These are phyloP conservation scores for Augochlora pura DNA, from an alignment of 1,140 invertebrate genomes.

Conservation along the genomic window DNA sequence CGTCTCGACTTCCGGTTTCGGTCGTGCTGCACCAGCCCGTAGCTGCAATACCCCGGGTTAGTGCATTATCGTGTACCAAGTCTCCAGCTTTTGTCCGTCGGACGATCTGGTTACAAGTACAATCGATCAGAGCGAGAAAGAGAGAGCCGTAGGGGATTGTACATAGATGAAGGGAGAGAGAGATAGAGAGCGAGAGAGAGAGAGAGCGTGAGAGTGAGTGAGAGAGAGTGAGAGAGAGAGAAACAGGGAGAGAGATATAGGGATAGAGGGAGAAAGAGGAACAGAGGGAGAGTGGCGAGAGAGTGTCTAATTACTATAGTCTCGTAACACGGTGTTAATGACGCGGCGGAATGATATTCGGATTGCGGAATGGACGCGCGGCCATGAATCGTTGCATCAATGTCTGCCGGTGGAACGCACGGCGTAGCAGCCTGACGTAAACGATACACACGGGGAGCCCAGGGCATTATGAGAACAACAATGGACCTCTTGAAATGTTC, in stretches of 20 bases:
- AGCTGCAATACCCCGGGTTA: neutral
- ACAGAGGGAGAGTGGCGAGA: no score
- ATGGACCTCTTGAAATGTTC: neutral
- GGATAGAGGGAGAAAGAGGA: no score
- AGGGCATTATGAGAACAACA: neutral
- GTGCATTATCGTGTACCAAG: slow-evolving; percentile 50
- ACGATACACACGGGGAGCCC: neutral
- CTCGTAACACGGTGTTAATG: slow-evolving; percentile 37
- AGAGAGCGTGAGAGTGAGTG: no score
- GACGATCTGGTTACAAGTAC: slow-evolving; percentile 42
- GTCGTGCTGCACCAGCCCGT: no score
- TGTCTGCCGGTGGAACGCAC: neutral
- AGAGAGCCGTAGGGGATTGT: no score
- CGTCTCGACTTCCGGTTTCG: slow-evolving; percentile 2
- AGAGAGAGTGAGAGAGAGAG: neutral
- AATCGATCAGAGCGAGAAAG: slow-evolving; percentile 27
- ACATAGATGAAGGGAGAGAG: no score
- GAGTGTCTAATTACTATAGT: slow-evolving; percentile 36
- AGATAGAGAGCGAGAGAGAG: no score
- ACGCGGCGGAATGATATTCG: slow-evolving; percentile 33
- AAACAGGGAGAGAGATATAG: no score
- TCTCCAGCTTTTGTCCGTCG: slow-evolving; percentile 40
- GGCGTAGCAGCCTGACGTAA: neutral
- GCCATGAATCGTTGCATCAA: slow-evolving; percentile 18
- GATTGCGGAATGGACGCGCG: slow-evolving; percentile 16